A percentile compares a stretch with the other conserved stretches of the same genome.
Conservation (phyloP, 2,113 vertebrate genomes). For the Tylochromis polylepis region DNA sequence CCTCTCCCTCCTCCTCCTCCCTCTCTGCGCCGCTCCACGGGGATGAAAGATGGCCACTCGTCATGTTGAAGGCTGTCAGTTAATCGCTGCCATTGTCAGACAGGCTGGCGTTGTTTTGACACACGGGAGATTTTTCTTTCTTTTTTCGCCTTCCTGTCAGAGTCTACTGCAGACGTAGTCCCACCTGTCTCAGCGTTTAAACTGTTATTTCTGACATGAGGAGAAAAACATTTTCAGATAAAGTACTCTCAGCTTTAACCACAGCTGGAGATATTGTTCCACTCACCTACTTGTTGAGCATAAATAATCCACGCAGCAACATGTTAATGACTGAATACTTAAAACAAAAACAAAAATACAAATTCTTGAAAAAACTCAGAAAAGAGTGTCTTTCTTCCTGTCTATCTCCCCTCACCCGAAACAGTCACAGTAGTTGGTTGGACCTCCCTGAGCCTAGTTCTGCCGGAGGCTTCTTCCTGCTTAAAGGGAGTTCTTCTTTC, state of each 20-base stretch:
- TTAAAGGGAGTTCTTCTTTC: not conserved
- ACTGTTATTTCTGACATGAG: not conserved
- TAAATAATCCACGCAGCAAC: not conserved
- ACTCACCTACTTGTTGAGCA: not conserved
- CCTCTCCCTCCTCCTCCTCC: not conserved
- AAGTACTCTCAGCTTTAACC: not conserved
- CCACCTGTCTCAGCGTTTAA: not conserved
- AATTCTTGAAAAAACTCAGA: not conserved
- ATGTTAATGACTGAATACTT: not conserved
- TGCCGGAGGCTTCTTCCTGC: not conserved
- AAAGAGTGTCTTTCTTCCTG: not conserved
- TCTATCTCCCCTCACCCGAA: not conserved
- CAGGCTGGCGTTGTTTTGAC: not conserved
- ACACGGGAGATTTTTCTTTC: not conserved
- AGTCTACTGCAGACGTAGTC: not conserved
- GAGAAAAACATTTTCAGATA: not conserved
- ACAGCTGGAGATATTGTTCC: not conserved
- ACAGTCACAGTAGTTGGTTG: not conserved
- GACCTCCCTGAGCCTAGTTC: not conserved
- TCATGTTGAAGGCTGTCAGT: conserved; percentile 28
- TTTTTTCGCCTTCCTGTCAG: not conserved
- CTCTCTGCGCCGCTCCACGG: not conserved
- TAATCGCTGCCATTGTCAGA: not conserved
- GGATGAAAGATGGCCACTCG: conserved; percentile 25
- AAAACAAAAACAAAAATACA: no score